A percentile compares a stretch with the other conserved stretches of the same genome.
phyloP scores from a whole-genome alignment of 1,140 invertebrate genomes.

The Bombus confusus region DNA sequence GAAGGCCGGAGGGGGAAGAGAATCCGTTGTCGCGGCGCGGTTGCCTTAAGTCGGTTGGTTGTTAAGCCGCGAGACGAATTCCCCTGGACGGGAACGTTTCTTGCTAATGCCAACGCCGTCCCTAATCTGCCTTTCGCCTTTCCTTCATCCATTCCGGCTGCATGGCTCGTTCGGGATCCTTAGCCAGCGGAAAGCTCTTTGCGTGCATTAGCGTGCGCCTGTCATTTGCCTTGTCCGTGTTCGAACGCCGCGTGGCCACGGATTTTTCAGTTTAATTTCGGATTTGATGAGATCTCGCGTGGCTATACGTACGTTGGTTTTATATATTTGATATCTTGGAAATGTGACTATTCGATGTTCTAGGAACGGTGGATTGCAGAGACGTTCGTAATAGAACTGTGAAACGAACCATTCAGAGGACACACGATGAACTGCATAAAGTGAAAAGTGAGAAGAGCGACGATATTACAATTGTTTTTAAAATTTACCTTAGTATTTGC shows the following conservation, averaged over 20 bases:
- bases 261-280: neutral
- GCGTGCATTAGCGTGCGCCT: conserved; percentile 49
- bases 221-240: conserved; percentile 14
- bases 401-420: too few species aligned
- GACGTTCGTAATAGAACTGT: too few species aligned
- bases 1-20: neutral
- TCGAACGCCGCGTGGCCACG: conserved; percentile 7
- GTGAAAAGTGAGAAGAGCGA: too few species aligned
- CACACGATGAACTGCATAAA: too few species aligned
- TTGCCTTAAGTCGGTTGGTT: conserved; percentile 62
- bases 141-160: conserved; percentile 61
- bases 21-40: conserved; percentile 35
- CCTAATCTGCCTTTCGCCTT: conserved; percentile 66
- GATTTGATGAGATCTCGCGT: neutral
- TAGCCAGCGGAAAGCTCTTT: conserved; percentile 55
- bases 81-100: conserved; percentile 58
- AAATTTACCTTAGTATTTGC: too few species aligned
- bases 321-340: neutral
- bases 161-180: conserved; percentile 32
- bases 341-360: neutral
- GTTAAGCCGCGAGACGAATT: conserved; percentile 72
- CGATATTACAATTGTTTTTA: too few species aligned
- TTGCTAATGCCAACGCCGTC: conserved; percentile 64
- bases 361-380: too few species aligned
- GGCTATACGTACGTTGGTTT: neutral